Percentiles rank a stretch among this genome's conserved stretches.
phyloP scores from a whole-genome alignment of 2,797 vertebrate species.

The Enteromius mattozi region DNA sequence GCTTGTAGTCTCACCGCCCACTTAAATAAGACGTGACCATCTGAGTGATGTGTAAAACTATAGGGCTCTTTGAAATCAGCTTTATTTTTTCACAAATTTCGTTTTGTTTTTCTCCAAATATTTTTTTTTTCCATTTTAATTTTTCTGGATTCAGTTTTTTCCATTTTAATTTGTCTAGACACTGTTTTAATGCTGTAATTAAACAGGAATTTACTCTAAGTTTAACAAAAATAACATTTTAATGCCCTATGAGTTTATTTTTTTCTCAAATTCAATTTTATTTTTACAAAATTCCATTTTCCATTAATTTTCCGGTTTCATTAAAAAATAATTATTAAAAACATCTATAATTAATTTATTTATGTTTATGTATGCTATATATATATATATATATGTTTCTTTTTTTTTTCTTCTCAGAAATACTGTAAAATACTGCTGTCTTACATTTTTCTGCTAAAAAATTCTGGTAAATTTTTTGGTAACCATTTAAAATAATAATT shows the following conservation, averaged over 20 bases:
- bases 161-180: no score
- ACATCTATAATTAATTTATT: no score
- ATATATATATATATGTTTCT: no score
- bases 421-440: no score
- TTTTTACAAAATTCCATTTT: not conserved
- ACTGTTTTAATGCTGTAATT: no score
- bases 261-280: not conserved
- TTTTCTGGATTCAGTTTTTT: not conserved
- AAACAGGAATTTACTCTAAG: not conserved
- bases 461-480: no score
- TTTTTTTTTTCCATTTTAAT: not conserved
- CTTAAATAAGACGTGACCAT: not conserved
- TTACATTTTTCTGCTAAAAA: no score
- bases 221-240: not conserved
- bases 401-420: no score
- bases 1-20: not conserved
- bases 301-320: not conserved
- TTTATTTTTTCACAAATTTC: no score
- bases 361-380: no score
- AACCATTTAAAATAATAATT: no score
- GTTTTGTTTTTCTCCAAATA: not conserved
- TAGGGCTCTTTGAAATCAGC: not conserved
- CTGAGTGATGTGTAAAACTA: not conserved
- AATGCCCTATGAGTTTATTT: not conserved
- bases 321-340: no score